Conservation (phyloP, 2,797 vertebrate species). For the Amniataba percoides region DNA sequence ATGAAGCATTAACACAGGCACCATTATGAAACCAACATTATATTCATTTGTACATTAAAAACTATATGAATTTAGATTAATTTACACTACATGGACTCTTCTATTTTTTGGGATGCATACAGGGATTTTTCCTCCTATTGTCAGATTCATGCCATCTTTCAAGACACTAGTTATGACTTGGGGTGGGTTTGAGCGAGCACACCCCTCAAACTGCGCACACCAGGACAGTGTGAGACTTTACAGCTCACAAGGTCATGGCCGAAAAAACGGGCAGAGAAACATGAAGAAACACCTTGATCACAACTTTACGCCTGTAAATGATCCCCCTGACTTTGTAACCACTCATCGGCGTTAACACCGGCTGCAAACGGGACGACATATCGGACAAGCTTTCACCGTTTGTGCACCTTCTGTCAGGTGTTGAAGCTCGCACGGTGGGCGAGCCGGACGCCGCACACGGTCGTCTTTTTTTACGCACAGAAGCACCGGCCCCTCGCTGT, state of each 20-base stretch:
- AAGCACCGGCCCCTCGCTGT: too few species aligned
- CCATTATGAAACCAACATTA: not conserved
- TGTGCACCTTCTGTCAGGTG: conserved; percentile 4
- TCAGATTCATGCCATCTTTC: not conserved
- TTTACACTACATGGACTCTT: not conserved
- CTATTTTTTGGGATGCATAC: not conserved
- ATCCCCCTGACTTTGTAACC: not conserved
- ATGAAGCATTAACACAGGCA: not conserved
- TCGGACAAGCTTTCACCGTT: not conserved
- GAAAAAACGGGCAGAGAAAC: conserved; percentile 41
- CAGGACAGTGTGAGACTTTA: conserved; percentile 2
- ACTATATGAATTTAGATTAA: not conserved
- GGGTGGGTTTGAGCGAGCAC: conserved; percentile 15
- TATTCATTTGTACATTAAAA: too few species aligned
- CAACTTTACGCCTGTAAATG: not conserved
- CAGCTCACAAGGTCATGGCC: conserved; percentile 76
- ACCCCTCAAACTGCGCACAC: conserved; percentile 27
- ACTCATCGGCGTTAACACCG: not conserved
- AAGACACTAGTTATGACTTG: not conserved
- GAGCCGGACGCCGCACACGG: too few species aligned
- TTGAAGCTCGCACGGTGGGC: conserved; percentile 11
- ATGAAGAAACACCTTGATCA: not conserved
- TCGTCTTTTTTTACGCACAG: too few species aligned
- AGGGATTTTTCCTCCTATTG: not conserved
- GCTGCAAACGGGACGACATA: not conserved